Conservation (phyloP, 1,140 invertebrate genomes). For the Tachypleus tridentatus region DNA sequence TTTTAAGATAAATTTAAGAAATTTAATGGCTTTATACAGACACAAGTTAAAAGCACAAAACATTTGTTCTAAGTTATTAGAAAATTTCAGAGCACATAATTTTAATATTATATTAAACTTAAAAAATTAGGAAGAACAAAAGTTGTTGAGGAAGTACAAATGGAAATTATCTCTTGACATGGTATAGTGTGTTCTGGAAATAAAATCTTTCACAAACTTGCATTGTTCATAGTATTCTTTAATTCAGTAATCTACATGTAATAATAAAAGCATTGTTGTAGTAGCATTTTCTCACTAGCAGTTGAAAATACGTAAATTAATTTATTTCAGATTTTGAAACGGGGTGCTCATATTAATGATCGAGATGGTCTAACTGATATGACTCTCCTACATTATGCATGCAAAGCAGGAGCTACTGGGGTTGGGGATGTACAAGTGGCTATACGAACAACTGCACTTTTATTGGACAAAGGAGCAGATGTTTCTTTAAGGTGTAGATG, state of each 20-base stretch:
- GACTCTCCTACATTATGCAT: constrained; percentile 44
- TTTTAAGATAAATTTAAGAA: too few species aligned
- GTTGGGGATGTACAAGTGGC: constrained; percentile 38
- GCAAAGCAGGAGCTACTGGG: constrained; percentile 42
- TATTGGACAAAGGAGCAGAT: constrained; percentile 39
- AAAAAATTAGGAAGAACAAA: too few species aligned
- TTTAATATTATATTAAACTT: too few species aligned
- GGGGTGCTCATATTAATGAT: constrained; percentile 40
- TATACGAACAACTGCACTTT: constrained; percentile 27
- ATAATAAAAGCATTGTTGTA: too few species aligned
- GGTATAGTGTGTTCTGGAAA: too few species aligned
- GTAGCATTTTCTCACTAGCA: neutral
- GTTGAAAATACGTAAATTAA: constrained; percentile 1
- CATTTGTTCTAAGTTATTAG: too few species aligned
- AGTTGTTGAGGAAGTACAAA: too few species aligned
- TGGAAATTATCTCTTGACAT: too few species aligned
- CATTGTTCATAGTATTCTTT: neutral
- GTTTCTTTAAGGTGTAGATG: constrained; percentile 40
- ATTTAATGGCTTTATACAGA: too few species aligned
- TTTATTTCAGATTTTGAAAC: constrained; percentile 34
- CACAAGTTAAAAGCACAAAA: too few species aligned
- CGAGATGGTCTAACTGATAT: constrained; percentile 45
- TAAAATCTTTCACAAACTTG: too few species aligned
- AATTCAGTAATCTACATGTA: neutral
- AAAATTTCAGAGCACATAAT: too few species aligned